phyloP scores from a whole-genome alignment of 2,797 vertebrate species.

The Bovichtus diacanthus region DNA sequence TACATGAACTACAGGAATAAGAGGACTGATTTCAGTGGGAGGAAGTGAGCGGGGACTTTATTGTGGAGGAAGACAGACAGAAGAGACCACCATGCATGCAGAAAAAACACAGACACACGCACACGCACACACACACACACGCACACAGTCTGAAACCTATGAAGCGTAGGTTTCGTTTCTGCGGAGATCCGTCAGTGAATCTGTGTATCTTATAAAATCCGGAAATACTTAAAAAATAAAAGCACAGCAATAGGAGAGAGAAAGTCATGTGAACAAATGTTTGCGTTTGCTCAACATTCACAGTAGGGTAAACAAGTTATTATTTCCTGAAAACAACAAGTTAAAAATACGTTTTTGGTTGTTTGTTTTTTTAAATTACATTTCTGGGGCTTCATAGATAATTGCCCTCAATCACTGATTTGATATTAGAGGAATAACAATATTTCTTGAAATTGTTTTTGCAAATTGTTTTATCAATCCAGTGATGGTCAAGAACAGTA shows the following conservation, averaged over 20 bases:
- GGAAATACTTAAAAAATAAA: constrained; percentile 3
- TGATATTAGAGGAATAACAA: neutral
- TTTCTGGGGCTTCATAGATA: too few relatives aligned
- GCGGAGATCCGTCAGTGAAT: neutral
- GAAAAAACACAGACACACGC: neutral
- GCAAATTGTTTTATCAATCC: fast-evolving
- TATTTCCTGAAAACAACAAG: too few relatives aligned
- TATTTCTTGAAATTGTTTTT: neutral
- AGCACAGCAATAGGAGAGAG: too few relatives aligned
- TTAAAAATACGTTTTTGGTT: too few relatives aligned
- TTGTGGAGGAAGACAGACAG: neutral
- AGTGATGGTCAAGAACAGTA: neutral
- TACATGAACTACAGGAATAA: neutral
- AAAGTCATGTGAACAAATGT: too few relatives aligned
- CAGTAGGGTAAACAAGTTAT: too few relatives aligned
- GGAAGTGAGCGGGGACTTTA: neutral
- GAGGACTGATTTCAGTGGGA: too few relatives aligned
- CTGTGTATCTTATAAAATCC: fast-evolving
- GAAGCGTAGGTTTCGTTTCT: constrained; percentile 42
- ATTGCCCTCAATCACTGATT: neutral
- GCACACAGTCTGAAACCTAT: neutral
- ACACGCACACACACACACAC: too few relatives aligned
- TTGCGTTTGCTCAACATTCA: too few relatives aligned
- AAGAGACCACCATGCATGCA: constrained; percentile 10
- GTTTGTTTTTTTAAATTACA: too few relatives aligned